These are phyloP conservation scores for Ypsolopha sequella DNA, from an alignment of 2,888 invertebrate genomes.

Conservation along the genomic window DNA sequence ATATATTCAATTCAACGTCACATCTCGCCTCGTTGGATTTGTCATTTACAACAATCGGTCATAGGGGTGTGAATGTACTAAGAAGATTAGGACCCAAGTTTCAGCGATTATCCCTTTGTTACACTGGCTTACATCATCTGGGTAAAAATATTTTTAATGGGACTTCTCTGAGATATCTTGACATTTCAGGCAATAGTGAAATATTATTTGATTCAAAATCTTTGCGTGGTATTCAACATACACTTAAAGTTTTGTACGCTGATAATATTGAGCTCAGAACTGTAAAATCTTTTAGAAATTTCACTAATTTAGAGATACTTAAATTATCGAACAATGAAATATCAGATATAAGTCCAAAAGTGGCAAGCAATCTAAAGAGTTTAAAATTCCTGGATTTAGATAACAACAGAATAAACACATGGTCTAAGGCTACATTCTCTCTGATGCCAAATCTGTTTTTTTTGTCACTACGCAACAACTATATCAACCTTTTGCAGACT, in stretches of 20 bases:
- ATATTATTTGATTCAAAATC: slow-evolving; percentile 31
- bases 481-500: slow-evolving; percentile 64
- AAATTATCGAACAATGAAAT: slow-evolving; percentile 66
- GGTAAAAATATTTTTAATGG: slow-evolving; percentile 39
- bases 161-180: slow-evolving; percentile 53
- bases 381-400: slow-evolving; percentile 62
- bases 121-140: slow-evolving; percentile 43
- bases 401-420: slow-evolving; percentile 65
- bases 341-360: slow-evolving; percentile 21
- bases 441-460: slow-evolving; percentile 43
- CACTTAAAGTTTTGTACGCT: slow-evolving; percentile 53
- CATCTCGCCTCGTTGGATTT: slow-evolving; percentile 42
- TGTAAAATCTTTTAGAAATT: slow-evolving; percentile 37
- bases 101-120: slow-evolving; percentile 52
- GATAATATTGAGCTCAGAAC: slow-evolving; percentile 42
- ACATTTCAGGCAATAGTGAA: slow-evolving; percentile 67
- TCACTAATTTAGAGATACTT: slow-evolving; percentile 51
- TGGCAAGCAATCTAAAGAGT: slow-evolving; percentile 34
- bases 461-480: slow-evolving; percentile 62
- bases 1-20: slow-evolving; percentile 28
- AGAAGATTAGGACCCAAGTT: slow-evolving; percentile 21
- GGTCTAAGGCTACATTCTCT: slow-evolving; percentile 55
- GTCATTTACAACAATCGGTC: slow-evolving; percentile 37
- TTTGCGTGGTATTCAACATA: slow-evolving; percentile 47
- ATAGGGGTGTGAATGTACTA: slow-evolving; percentile 31